Evolutionary conservation across 2,797 vertebrate genomes (phyloP).

Genomic region (Channallabes apus): DNA sequence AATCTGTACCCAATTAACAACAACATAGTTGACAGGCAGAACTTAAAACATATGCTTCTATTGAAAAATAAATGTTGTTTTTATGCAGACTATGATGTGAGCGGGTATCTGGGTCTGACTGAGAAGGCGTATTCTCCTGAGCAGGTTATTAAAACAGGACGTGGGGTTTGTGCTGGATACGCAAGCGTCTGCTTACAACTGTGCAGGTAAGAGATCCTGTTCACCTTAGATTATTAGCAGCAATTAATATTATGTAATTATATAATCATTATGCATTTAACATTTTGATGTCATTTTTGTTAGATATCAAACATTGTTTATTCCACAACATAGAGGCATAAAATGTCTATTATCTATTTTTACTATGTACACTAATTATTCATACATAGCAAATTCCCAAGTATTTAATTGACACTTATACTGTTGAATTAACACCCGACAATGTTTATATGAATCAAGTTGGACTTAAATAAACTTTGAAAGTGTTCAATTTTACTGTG

Average conservation of each 20-base stretch:
- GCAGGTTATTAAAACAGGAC: constrained; percentile 56
- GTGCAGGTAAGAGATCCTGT: constrained; percentile 57
- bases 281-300: not conserved
- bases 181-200: constrained; percentile 64
- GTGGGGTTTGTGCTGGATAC: constrained; percentile 65
- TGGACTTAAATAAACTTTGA: too few species aligned
- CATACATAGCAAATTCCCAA: too few species aligned
- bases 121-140: constrained; percentile 60
- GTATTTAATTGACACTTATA: too few species aligned
- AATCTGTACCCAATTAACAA: not conserved
- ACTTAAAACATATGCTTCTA: not conserved
- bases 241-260: too few species aligned
- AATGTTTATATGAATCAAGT: too few species aligned
- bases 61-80: not conserved
- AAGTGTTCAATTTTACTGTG: too few species aligned
- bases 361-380: not conserved
- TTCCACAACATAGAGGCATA: not conserved
- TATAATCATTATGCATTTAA: not conserved
- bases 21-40: not conserved
- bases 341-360: not conserved
- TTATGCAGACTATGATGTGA: constrained; percentile 59
- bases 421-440: too few species aligned
- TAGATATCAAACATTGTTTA: not conserved
- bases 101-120: constrained; percentile 60
- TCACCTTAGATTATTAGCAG: not conserved